phyloP scores from a whole-genome alignment of 2,888 invertebrate genomes.

The Eupithecia dodoneata region DNA sequence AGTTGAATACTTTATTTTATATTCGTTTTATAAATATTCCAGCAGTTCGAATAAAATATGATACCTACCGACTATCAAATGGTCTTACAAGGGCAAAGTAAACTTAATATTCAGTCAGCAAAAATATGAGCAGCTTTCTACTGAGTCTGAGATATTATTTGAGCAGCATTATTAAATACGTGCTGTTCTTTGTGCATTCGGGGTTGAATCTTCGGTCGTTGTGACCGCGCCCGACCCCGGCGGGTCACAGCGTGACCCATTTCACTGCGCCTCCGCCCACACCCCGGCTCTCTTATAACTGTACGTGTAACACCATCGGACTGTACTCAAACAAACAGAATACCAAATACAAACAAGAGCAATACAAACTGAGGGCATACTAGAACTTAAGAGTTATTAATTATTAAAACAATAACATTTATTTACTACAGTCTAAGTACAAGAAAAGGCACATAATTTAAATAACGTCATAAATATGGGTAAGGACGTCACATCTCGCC shows the following conservation, averaged over 20 bases:
- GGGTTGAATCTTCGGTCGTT: not conserved
- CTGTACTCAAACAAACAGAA: not conserved
- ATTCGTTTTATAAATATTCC: too few species aligned
- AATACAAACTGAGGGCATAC: not conserved
- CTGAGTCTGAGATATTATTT: not conserved
- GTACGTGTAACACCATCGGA: slow-evolving; percentile 1
- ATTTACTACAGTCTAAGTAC: not conserved
- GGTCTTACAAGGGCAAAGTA: not conserved
- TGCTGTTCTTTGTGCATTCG: not conserved
- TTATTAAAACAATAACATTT: not conserved
- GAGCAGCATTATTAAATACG: not conserved
- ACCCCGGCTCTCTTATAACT: slow-evolving; percentile 15
- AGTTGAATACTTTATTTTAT: not conserved
- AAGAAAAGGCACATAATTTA: too few species aligned
- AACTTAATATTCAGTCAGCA: not conserved
- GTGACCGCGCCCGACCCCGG: not conserved
- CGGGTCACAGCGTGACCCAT: slow-evolving; percentile 38
- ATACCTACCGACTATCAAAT: not conserved
- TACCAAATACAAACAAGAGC: not conserved
- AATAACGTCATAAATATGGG: not conserved
- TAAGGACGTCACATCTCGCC: too few species aligned
- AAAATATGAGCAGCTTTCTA: not conserved
- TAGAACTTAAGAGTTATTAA: not conserved
- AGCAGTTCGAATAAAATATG: not conserved
- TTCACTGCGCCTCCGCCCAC: slow-evolving; percentile 22